phyloP scores from a whole-genome alignment of 2,797 vertebrate species.

The Coranthus polyacanthus region DNA sequence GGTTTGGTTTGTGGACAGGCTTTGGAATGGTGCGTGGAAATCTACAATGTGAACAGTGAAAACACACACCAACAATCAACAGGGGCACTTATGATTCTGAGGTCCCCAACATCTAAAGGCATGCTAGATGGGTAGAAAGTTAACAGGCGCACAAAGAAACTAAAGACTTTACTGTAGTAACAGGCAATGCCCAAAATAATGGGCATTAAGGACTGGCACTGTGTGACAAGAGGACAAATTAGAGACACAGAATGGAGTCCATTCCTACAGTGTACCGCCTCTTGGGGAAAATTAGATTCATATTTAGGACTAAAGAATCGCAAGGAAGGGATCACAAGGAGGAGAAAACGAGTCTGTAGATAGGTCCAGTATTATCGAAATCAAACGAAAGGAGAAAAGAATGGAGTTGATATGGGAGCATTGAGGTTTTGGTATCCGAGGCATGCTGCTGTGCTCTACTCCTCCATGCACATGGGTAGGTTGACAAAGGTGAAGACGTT shows the following conservation, averaged over 20 bases:
- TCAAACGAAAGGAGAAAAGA: neutral
- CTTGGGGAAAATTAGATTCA: slow-evolving; percentile 45
- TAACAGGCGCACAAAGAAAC: slow-evolving; percentile 60
- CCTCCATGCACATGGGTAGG: slow-evolving; percentile 95
- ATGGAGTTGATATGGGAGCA: slow-evolving; percentile 22
- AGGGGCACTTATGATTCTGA: slow-evolving; percentile 70
- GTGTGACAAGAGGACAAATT: slow-evolving; percentile 59
- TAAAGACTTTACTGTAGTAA: slow-evolving; percentile 57
- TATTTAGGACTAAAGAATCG: slow-evolving; percentile 38
- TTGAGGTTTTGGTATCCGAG: slow-evolving; percentile 70
- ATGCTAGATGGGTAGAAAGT: slow-evolving; percentile 75
- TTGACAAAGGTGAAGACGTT: slow-evolving; percentile 99
- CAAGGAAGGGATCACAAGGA: slow-evolving; percentile 31
- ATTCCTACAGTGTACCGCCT: slow-evolving; percentile 45
- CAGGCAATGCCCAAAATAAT: slow-evolving; percentile 50
- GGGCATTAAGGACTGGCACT: slow-evolving; percentile 56
- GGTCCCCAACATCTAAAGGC: slow-evolving; percentile 79
- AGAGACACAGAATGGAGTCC: slow-evolving; percentile 46
- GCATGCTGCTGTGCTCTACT: slow-evolving; percentile 66
- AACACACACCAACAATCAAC: slow-evolving; percentile 67
- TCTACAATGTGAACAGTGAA: slow-evolving; percentile 70
- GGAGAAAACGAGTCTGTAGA: slow-evolving; percentile 38
- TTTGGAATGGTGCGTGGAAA: slow-evolving; percentile 62
- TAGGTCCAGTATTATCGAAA: slow-evolving; percentile 65
- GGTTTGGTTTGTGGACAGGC: slow-evolving; percentile 66